Evolutionary conservation across 2,113 vertebrate species (phyloP), one percentile per base, ranked within the genome.

Genomic region (Entosphenus tridentatus): DNA sequence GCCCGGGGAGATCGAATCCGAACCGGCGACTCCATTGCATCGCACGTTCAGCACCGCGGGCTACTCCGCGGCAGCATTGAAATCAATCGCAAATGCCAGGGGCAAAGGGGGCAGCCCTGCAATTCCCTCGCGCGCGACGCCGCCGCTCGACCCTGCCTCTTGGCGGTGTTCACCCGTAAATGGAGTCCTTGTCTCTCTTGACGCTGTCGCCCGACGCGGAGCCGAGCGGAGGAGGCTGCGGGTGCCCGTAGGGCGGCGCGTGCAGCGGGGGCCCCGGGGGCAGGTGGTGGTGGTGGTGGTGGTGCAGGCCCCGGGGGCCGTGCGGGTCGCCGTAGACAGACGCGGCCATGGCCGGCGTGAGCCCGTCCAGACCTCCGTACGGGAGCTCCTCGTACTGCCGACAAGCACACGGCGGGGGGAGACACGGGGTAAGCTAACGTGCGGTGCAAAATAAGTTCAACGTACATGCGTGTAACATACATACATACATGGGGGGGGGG

Each of bases 351-450:
- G n/a, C 21, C n/a, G n/a, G n/a, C n/a, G 62, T n/a, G n/a, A 65
- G 62, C 62, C 62, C 62, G 16, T 65, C 62, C 62, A 65, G 62
- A n/a, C n/a, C 21, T n/a, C 62, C 62, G 62, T 65, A 65, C 62
- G 62, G 62, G 62, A 65, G 62, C 62, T 65, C 62, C 62, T 65
- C 62, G 21, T 65, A 65, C 62, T 65, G 62, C 21, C n/a, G n/a
- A 65, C 62, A 65, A n/a, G 62, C 62, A 39, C 39, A 39, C 5
- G 39, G 39, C 39, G 39, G 39, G 39, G 39, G 39, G 39, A 39
- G 39, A 39, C 6, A 39, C 5, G 39, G 39, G 39, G 39, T 39
- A 7, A 7, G 39, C 39, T 39, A 39, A 39, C 39, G 39, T 39
- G 39, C 39, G 39, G 39, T 39, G 39, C 39, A 39, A 39, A 39